Evolutionary conservation across 2,113 vertebrate species (phyloP).

Genomic region (Scopus umbretta): DNA sequence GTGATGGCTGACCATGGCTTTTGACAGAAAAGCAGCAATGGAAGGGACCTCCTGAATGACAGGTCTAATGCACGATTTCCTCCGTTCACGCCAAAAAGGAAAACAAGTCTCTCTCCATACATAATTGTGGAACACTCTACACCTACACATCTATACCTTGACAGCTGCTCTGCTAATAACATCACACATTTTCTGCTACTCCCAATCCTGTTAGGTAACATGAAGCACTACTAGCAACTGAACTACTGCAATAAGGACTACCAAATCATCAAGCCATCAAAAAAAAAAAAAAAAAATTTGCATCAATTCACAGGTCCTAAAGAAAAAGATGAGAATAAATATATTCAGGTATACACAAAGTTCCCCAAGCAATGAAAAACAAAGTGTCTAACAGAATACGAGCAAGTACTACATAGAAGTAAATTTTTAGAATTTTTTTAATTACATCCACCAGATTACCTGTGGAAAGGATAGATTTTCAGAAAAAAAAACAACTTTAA

Average conservation of each 20-base stretch:
- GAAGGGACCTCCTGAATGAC: not conserved
- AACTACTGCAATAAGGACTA: not conserved
- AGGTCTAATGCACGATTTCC: not conserved
- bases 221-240: not conserved
- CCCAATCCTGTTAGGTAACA: fast-evolving
- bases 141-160: not conserved
- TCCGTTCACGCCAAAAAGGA: not conserved
- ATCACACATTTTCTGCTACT: not conserved
- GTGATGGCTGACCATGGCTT: not conserved
- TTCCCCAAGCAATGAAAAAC: not conserved
- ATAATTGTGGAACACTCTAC: not conserved
- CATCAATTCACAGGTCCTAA: not conserved
- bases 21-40: not conserved
- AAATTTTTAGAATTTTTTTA: not conserved
- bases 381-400: not conserved
- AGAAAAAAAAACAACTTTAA: not conserved
- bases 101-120: not conserved
- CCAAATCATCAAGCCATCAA: not conserved
- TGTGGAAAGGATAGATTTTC: not conserved
- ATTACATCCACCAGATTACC: not conserved
- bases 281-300: not conserved
- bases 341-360: not conserved
- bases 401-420: not conserved
- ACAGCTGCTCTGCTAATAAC: not conserved
- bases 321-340: not conserved